Percentiles rank a stretch among this genome's conserved stretches.
Conservation (phyloP, 2,888 invertebrate genomes). For the Neuroscelio doddi region DNA sequence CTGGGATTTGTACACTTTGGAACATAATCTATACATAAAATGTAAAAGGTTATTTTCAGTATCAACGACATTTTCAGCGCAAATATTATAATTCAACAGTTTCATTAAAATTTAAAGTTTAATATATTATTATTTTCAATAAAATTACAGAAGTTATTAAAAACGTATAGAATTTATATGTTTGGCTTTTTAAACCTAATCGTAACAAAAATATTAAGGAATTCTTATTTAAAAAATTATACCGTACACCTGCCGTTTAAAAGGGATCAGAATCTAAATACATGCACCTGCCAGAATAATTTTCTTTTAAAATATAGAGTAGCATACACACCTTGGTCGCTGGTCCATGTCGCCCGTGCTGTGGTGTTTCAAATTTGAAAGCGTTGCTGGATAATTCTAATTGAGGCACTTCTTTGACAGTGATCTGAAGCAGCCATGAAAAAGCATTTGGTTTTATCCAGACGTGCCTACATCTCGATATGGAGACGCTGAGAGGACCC, state of each 20-base stretch:
- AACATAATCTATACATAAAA: constrained; percentile 77
- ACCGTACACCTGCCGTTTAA: background rate
- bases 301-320: too few species aligned
- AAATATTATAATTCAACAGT: too few species aligned
- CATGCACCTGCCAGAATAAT: constrained; percentile 1
- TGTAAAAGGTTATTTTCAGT: background rate
- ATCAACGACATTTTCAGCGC: background rate
- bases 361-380: constrained; percentile 78
- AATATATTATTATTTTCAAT: too few species aligned
- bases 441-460: constrained; percentile 78
- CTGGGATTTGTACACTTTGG: constrained; percentile 76
- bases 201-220: background rate
- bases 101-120: too few species aligned
- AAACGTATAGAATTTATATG: too few species aligned
- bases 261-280: background rate
- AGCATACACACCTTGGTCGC: constrained; percentile 68
- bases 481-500: constrained; percentile 78
- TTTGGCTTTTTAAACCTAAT: background rate
- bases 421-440: constrained; percentile 78
- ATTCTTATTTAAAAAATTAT: background rate
- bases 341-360: constrained; percentile 78
- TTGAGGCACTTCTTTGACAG: constrained; percentile 75
- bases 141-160: too few species aligned
- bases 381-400: constrained; percentile 76
- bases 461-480: constrained; percentile 76